These are phyloP conservation scores for Nycticryphes semicollaris DNA, from an alignment of 2,113 vertebrate genomes.

Conservation along the genomic window DNA sequence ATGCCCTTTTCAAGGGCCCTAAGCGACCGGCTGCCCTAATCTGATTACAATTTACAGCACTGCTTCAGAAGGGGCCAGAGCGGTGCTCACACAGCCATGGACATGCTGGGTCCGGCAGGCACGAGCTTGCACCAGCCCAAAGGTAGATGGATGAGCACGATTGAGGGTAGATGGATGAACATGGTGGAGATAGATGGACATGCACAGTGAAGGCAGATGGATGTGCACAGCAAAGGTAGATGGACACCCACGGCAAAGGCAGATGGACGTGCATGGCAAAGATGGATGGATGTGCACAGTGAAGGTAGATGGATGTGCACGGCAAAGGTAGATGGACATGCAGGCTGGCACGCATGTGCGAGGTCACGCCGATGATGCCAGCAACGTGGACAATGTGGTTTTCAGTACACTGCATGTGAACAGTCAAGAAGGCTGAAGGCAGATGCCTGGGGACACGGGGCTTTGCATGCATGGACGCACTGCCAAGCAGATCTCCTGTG, in stretches of 20 bases:
- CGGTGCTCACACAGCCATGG: constrained; percentile 57
- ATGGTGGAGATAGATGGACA: background rate
- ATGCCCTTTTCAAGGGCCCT: constrained; percentile 82
- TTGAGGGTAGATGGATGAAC: background rate
- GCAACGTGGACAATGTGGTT: fast-evolving
- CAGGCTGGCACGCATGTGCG: fast-evolving
- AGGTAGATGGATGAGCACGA: background rate
- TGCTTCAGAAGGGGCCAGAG: constrained; percentile 74
- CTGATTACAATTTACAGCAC: constrained; percentile 95
- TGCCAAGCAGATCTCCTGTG: fast-evolving
- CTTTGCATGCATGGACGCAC: fast-evolving
- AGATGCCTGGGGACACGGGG: fast-evolving
- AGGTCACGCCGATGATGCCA: fast-evolving
- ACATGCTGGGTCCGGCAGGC: background rate
- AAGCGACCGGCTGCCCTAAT: constrained; percentile 89
- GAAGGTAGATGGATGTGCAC: background rate
- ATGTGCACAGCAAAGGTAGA: background rate
- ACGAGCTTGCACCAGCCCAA: background rate
- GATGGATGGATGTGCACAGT: background rate
- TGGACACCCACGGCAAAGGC: background rate
- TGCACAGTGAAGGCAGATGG: background rate
- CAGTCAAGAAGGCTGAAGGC: background rate
- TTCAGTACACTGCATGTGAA: fast-evolving
- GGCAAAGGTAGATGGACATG: background rate
- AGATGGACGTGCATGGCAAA: background rate